Base-by-base conservation (phyloP, 2,888 invertebrate species). In the Acanthosepion pharaonis region DNA sequence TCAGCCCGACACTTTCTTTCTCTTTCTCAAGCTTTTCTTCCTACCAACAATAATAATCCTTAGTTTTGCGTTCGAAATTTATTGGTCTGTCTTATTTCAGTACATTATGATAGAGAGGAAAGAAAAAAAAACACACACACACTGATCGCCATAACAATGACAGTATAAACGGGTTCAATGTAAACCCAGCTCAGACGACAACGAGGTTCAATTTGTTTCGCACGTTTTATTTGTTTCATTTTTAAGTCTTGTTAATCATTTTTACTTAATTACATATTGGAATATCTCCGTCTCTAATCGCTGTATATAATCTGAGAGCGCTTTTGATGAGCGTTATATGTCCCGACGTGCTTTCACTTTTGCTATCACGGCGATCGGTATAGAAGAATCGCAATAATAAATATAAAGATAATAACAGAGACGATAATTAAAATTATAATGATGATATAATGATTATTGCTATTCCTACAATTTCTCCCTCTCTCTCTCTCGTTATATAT, bases 181-280 rank as follows among this genome's bases (percentile, higher is more conserved):
- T 15, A 78, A 78, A 78, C 78, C 78, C 4, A n/a, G n/a, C 11
- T n/a, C n/a, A 78, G n/a, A n/a, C n/a, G 78, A 78, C 78, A n/a
- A 33, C n/a, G n/a, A 1, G n/a, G 78, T 33, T 78, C 5, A 59
- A 59, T 59, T n/a, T 78, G 78, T n/a, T 78, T 20, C 59, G 59
- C 23, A 59, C 23, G n/a, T n/a, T 78, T 78, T n/a, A 11, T 11
- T 78, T 78, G 0, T 78, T 78, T n/a, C 18, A 78, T 9, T n/a
- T 78, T 11, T n/a, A 78, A 78, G n/a, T 78, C n/a, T 18, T n/a
- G n/a, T 78, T 78, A 78, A n/a, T 78, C 78, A 78, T 78, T 78
- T 78, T 78, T 78, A n/a, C n/a, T 78, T 78, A 78, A 78, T 78
- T 78, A 78, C 15, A 78, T n/a, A 78, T 78, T 78, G 78, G n/a